Evolutionary conservation across 2,797 vertebrate genomes (phyloP).

Genomic region (Thamnophis elegans): DNA sequence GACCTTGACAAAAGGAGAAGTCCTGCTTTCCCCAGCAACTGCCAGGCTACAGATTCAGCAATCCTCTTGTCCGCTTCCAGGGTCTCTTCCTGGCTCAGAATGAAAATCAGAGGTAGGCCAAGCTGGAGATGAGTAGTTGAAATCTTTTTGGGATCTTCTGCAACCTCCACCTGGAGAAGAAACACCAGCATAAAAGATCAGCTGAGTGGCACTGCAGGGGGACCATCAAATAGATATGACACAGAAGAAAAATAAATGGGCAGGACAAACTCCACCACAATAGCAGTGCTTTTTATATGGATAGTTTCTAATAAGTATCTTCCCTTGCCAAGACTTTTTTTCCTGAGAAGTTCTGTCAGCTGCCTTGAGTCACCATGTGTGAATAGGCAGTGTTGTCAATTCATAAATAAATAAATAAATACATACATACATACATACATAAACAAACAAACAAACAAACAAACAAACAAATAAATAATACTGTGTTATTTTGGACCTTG

Average conservation of each 20-base stretch:
- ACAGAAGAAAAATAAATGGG: background rate
- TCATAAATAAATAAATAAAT: background rate
- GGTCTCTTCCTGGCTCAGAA: slow-evolving; percentile 82
- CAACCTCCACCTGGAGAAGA: slow-evolving; percentile 77
- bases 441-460: too few relatives aligned
- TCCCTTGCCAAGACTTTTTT: background rate
- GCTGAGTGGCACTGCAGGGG: background rate
- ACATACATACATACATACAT: too few relatives aligned
- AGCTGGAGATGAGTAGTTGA: slow-evolving; percentile 81
- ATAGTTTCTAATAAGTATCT: background rate
- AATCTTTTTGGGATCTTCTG: slow-evolving; percentile 81
- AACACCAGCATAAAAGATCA: background rate
- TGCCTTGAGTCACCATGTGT: too few relatives aligned
- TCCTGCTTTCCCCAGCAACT: slow-evolving; percentile 84
- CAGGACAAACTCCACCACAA: background rate
- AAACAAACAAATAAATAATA: background rate
- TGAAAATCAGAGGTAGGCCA: slow-evolving; percentile 85
- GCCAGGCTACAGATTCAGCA: slow-evolving; percentile 83
- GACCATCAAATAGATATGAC: background rate
- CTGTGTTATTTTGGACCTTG: background rate
- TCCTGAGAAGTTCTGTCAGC: background rate
- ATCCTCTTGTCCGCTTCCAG: slow-evolving; percentile 78
- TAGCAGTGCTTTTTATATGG: background rate
- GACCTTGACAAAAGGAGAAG: slow-evolving; percentile 85
- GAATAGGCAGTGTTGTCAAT: too few relatives aligned